Base-by-base conservation (phyloP, 1,140 invertebrate species). In the Sarcophaga bullata region DNA sequence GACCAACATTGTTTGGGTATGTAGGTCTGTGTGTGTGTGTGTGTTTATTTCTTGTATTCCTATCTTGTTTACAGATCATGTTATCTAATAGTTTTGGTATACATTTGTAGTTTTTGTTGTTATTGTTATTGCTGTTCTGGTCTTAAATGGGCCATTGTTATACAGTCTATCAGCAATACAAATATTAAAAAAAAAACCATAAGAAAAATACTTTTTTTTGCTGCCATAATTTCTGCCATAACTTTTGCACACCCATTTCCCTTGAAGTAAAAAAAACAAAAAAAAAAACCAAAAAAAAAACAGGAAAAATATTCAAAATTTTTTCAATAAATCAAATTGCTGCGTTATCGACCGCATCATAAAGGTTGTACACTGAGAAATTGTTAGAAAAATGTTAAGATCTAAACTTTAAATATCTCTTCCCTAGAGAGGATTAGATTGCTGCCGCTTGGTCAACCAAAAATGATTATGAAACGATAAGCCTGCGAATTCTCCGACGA, bases 261-360 rank as follows among this genome's bases (percentile, higher is more conserved):
- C 10, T 73, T 48, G 73, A 15, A 50, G 8, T 49, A 6, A 19
- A 37, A 37, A 37, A 37, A 37, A 37, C 1, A 37, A 48, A 15
- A 46, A n/a, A 78, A n/a, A n/a, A n/a, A n/a, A n/a, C n/a, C n/a
- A n/a, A n/a, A n/a, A n/a, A n/a, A n/a, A n/a, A n/a, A n/a, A n/a
- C n/a, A n/a, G n/a, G n/a, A n/a, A n/a, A 78, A 78, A 78, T 49
- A 78, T 52, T 48, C 10, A 48, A 48, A 78, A 78, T 19, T 50
- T 37, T 78, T 52, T 50, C 75, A 78, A 78, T 78, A 78, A 78
- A 78, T 78, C 75, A 78, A 78, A 50, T 78, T 50, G 75, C n/a
- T 48, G 48, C 75, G 49, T 78, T 78, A 78, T 78, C 75, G 75
- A 78, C 75, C 75, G 75, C 48, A 78, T 78, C 75, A 15, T 46